Evolutionary conservation across 2,113 vertebrate species (phyloP), one percentile per base, ranked within the genome.

Genomic region (Marcusenius ussheri): DNA sequence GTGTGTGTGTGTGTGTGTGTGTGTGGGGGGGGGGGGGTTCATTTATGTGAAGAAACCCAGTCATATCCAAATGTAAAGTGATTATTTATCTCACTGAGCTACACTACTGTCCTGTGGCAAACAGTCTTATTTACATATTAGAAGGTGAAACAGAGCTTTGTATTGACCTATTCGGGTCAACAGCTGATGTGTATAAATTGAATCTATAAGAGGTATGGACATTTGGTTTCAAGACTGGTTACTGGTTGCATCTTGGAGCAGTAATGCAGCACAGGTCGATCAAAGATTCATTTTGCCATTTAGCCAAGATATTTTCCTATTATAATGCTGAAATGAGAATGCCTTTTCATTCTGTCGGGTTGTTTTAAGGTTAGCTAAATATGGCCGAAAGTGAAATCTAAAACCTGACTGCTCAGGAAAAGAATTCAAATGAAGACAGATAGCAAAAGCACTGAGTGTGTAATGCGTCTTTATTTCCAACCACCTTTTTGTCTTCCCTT

Each of bases 81-180:
- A 93, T 93, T 86, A 93, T 93, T 51, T 90, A 90, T 91, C 92
- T 93, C 90, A 91, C 11, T 50, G 80, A 17, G 56, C 83, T 92
- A 92, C 91, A 66, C 74, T 88, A 15, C 51, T 83, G 91, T 94
- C 86, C 88, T 89, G 70, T 90, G 91, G 47, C 90, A 92, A 92
- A 56, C 13, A 92, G 83, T 87, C 88, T 94, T 88, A 94, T 96
- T 94, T 94, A 85, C 93, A 95, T 93, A 91, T 95, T 93, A 91
- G 94, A 95, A 95, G 93, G 93, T 95, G 94, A 96, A 95, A 91
- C 93, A 90, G 83, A 93, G 51, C 92, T 93, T 89, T 58, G 91
- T 90, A 93, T 93, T 93, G 93, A 95, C 89, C 92, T 91, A 77
- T 89, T 56, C 21, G 62, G 49, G 84, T 88, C 42, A 93, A 92